Evolutionary conservation across 2,888 invertebrate genomes (phyloP).

Genomic region (Rhagium mordax): DNA sequence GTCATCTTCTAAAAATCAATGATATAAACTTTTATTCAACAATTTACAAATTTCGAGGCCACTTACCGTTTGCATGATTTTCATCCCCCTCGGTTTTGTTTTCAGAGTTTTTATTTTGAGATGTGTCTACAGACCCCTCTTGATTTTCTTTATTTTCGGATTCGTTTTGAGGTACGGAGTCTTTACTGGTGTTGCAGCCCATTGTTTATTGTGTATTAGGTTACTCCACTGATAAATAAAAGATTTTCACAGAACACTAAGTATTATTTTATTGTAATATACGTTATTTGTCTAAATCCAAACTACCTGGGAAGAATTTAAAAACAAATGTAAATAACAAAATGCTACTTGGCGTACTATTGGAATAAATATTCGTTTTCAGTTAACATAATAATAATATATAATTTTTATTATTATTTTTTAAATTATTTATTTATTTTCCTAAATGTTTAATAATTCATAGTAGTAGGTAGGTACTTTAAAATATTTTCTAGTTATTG

Average conservation of each 20-base stretch:
- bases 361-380: background rate
- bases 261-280: background rate
- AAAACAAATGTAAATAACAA: too few relatives aligned
- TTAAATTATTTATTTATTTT: too few relatives aligned
- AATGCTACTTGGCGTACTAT: background rate
- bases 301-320: background rate
- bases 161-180: slow-evolving; percentile 65
- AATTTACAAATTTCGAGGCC: background rate
- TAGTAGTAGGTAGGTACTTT: too few relatives aligned
- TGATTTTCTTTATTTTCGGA: slow-evolving; percentile 59
- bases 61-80: slow-evolving; percentile 43
- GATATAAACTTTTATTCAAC: background rate
- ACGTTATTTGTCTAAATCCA: background rate
- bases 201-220: slow-evolving; percentile 62
- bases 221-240: background rate
- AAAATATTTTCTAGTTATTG: too few relatives aligned
- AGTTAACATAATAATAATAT: too few relatives aligned
- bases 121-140: slow-evolving; percentile 23
- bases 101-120: slow-evolving; percentile 33
- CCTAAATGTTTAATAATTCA: too few relatives aligned
- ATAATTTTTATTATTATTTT: too few relatives aligned
- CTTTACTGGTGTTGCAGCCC: slow-evolving; percentile 78
- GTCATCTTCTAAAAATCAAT: background rate
- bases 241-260: background rate
- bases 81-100: slow-evolving; percentile 26